A percentile compares a stretch with the other conserved stretches of the same genome.
phyloP scores from a whole-genome alignment of 2,888 invertebrate genomes.

The Ochlodes sylvanus region DNA sequence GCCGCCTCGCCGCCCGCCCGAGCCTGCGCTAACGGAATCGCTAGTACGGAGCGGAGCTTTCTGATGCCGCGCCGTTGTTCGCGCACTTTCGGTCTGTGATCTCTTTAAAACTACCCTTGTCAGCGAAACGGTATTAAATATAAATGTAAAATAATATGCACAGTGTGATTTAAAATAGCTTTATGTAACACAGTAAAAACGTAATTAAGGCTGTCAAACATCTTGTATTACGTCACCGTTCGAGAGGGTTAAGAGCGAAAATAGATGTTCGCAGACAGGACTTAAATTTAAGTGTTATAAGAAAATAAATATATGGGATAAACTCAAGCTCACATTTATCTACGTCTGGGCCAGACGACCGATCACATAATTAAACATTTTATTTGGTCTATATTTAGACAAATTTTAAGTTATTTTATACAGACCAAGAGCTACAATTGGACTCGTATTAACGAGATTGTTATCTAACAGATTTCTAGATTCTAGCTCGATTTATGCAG shows the following conservation, averaged over 20 bases:
- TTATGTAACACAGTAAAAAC: background rate
- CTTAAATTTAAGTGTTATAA: background rate
- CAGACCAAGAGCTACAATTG: no score
- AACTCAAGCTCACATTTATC: conserved; percentile 6
- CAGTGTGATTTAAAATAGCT: background rate
- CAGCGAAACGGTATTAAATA: background rate
- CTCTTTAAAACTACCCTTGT: conserved; percentile 36
- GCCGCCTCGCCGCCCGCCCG: conserved; percentile 65
- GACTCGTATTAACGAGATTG: no score
- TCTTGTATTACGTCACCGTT: conserved; percentile 10
- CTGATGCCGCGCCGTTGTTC: conserved; percentile 62
- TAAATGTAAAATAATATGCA: background rate
- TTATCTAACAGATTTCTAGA: background rate
- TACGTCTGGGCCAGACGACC: background rate
- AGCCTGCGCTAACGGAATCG: conserved; percentile 84
- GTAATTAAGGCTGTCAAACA: background rate
- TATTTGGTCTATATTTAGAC: background rate
- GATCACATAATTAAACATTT: background rate
- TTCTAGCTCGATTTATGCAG: background rate
- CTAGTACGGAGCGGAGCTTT: conserved; percentile 79
- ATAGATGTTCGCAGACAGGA: conserved; percentile 15
- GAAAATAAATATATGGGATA: conserved; percentile 5
- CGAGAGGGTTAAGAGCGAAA: background rate
- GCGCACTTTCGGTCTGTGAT: conserved; percentile 50
- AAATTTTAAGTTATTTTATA: background rate